Evolutionary conservation across 2,888 invertebrate genomes (phyloP), one percentile per base, ranked within the genome.

Genomic region (Clitarchus hookeri): DNA sequence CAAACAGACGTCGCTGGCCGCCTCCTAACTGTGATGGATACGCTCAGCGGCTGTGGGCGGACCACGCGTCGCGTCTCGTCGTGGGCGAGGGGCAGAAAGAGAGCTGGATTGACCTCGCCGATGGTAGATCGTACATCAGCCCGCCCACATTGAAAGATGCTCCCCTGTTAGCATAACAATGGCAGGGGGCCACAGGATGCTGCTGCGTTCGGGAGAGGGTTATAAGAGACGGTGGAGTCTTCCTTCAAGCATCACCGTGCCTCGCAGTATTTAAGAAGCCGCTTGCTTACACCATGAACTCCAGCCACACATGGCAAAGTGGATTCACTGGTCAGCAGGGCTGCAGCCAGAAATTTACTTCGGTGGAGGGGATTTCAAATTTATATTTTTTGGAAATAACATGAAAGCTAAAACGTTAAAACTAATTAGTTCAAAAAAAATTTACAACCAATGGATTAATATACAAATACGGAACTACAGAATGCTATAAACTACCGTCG

Each of bases 111-210:
- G 65, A 65, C 65, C 65, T 65, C 65, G 65, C 23, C 65, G 65
- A 19, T 8, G 65, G 65, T 11, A 2, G 65, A 23, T 65, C 65
- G 65, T 65, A 65, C 65, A 65, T 6, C 65, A 65, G 65, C 65
- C 65, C 2, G 13, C 12, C 19, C 65, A 65, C 65, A 65, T 65
- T 23, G 23, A 65, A 65, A 65, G 65, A 65, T 65, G 65, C 11
- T 65, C 65, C n/a, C n/a, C 65, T 65, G 65, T 65, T 65, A 65
- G 65, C 65, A n/a, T 65, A n/a, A 65, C 65, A 65, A 65, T 65
- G 65, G n/a, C 8, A 19, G 65, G n/a, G 16, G 65, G 0, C 19
- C 8, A n/a, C 65, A 23, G 19, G 65, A 65, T 23, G 65, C 65
- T 23, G 65, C 65, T 12, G 53, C 13, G 13, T 8, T 12, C 53